Base-by-base conservation (phyloP, 2,888 invertebrate genomes). In the Acrobasis repandana region DNA sequence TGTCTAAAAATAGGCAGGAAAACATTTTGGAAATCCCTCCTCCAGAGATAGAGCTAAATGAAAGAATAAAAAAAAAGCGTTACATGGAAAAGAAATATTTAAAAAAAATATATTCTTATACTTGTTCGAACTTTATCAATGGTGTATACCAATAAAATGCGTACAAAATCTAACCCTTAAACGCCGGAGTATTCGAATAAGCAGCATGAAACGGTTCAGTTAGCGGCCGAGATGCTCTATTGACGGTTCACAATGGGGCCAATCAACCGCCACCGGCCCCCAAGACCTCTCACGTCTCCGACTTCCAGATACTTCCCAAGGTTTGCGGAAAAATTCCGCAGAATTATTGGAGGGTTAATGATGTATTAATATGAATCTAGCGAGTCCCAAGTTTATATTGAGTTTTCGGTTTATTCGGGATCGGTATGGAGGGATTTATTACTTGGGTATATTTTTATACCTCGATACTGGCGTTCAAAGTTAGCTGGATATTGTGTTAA, bases 201-300 rank as follows among this genome's bases (percentile, higher is more conserved):
- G 72, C 63, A 71, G 67, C 70, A 75, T 74, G 75, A 75, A 80
- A 74, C 72, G 79, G 73, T 77, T 76, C 77, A 79, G 81, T 82
- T 84, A 80, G 82, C 80, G 82, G 82, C 77, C 76, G 73, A 79
- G 82, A 78, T 81, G 80, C 86, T 79, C 82, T 85, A 86, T 87
- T 87, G 85, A 88, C 67, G 78, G 74, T 74, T 78, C 74, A 90
- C 90, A 90, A 91, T 90, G 77, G 84, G 77, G 82, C 84, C 90
- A 91, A 91, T 91, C 90, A 91, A 77, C 81, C 80, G 73, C 69
- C 69, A 74, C 78, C 79, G 85, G 88, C 80, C 86, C 82, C 76
- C 76, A 74, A 80, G 82, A 81, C 82, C 85, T 81, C 82, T 78
- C 90, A 90, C 88, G 90, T 90, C 77, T 77, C 73, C 66, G 73